Conservation (phyloP, 2,888 invertebrate species). For the Podabrus alpinus region DNA sequence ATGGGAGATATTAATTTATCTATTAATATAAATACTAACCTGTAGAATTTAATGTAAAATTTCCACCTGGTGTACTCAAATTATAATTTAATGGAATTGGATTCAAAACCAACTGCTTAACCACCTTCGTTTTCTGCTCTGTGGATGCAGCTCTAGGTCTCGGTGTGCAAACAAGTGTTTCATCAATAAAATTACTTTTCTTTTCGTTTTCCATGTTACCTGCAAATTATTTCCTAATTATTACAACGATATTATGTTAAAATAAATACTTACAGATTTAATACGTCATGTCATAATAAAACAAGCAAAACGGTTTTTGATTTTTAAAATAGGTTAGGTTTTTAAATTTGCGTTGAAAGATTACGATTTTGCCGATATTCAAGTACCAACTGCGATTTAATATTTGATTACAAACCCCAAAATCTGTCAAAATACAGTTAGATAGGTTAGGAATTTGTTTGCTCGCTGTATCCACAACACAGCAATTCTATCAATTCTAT, state of each 20-base stretch:
- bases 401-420: no score
- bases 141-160: constrained; percentile 56
- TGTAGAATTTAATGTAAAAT: constrained; percentile 12
- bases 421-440: background rate
- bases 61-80: background rate
- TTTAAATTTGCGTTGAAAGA: background rate
- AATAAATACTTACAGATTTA: background rate
- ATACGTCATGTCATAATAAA: background rate
- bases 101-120: constrained; percentile 18
- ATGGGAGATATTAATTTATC: no score
- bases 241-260: background rate
- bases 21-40: constrained; percentile 2
- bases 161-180: constrained; percentile 44
- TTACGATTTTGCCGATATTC: background rate
- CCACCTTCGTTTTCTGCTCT: constrained; percentile 45
- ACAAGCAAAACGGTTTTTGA: background rate
- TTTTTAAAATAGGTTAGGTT: background rate
- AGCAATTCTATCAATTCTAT: background rate
- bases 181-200: constrained; percentile 25
- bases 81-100: constrained; percentile 5
- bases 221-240: background rate
- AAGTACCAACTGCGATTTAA: no score
- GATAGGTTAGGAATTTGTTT: background rate
- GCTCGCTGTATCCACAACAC: background rate
- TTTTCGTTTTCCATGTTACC: background rate